Evolutionary conservation across 2,113 vertebrate species (phyloP), one percentile per base, ranked within the genome.

Genomic region (Saguinus imperator): DNA sequence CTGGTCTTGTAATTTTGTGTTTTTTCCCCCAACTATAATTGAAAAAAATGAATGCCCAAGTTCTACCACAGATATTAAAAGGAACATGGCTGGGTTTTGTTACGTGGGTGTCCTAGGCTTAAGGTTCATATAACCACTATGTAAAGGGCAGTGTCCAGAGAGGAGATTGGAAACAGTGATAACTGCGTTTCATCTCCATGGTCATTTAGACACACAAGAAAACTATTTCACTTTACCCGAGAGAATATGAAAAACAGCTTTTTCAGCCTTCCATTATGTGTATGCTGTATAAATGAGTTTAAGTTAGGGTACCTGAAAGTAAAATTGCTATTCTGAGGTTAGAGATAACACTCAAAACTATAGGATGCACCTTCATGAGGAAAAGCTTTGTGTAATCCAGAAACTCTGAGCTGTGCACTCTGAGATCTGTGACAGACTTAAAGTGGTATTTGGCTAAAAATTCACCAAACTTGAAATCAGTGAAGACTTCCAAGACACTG

Each of bases 181-280:
- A 81, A 92, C 27, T 18, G 45, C 93, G 45, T 93, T 94, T 87
- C 58, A 17, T 91, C 96, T 97, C 85, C 32, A 58, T 55, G 40
- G 75, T 61, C 68, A 86, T 91, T 57, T 50, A 92, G 93, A 68
- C 58, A 58, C 89, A 72, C 82, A 82, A 97, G 91, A 35, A 94
- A 98, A 89, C 57, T 25, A 95, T 96, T 95, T 91, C 68, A 37
- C 25, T 90, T 96, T 86, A 75, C 43, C 70, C 61, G 72, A 23
- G 97, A 96, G 37, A 97, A 96, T 91, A 96, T 35, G 21, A 96
- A 96, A 90, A 92, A 94, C 16, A 76, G 45, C 45, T 92, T 83
- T 91, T 72, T 57, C 79, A 94, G 70, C 70, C 70, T 95, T 96
- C 84, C 80, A 83, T 79, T 77, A 80, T 87, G 20, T 50, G n/a